Conservation (phyloP, 1,140 invertebrate genomes). For the Antheraea mylitta region DNA sequence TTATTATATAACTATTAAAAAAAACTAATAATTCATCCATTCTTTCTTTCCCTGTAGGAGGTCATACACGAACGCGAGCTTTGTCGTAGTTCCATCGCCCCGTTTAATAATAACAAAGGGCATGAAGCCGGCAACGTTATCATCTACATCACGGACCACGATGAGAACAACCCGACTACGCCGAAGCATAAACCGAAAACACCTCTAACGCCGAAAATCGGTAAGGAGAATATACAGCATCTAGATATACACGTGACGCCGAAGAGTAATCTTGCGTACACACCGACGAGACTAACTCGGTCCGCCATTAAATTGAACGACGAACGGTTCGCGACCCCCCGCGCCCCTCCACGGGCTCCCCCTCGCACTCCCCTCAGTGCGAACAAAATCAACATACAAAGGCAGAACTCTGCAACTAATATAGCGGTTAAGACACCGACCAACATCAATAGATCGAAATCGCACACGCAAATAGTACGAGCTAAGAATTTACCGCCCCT, state of each 20-base stretch:
- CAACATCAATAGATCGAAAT: constrained; percentile 56
- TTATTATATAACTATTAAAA: no score
- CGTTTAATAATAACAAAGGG: constrained; percentile 16
- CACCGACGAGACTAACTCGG: constrained; percentile 56
- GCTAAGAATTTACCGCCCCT: constrained; percentile 61
- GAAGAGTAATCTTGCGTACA: constrained; percentile 46
- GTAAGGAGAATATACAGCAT: constrained; percentile 57
- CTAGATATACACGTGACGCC: constrained; percentile 36
- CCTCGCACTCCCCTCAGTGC: constrained; percentile 31
- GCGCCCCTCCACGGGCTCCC: constrained; percentile 32
- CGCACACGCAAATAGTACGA: constrained; percentile 53
- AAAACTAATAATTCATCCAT: neutral
- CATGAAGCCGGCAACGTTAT: constrained; percentile 24
- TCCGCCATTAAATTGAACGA: constrained; percentile 59
- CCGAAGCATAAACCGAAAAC: constrained; percentile 47
- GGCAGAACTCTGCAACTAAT: constrained; percentile 43
- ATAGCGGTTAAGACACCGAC: constrained; percentile 50
- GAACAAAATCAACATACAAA: constrained; percentile 51
- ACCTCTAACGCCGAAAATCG: constrained; percentile 54
- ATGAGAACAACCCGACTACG: constrained; percentile 28
- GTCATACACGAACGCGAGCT: constrained; percentile 58
- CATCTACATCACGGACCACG: constrained; percentile 19
- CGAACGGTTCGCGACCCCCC: constrained; percentile 59
- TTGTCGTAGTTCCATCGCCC: constrained; percentile 62
- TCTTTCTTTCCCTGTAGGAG: constrained; percentile 40